phyloP scores from a whole-genome alignment of 2,888 invertebrate genomes.

The Apoda limacodes region DNA sequence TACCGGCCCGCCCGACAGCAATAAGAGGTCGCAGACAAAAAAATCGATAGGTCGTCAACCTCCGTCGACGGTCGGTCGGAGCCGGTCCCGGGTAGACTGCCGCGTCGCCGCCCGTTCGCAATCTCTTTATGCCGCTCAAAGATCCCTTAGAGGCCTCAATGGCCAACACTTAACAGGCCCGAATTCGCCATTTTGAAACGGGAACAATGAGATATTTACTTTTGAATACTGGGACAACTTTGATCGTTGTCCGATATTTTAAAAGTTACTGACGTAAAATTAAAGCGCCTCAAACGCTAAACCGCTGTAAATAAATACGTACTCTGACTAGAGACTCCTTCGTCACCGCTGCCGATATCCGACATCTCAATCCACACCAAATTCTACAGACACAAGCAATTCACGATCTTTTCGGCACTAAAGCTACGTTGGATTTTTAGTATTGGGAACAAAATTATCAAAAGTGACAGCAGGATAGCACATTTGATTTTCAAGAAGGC shows the following conservation, averaged over 20 bases:
- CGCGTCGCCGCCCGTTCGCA: slow-evolving; percentile 34
- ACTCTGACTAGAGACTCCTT: slow-evolving; percentile 84
- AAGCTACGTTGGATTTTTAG: slow-evolving; percentile 35
- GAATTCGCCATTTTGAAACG: slow-evolving; percentile 69
- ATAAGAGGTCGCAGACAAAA: slow-evolving; percentile 64
- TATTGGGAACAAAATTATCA: no score
- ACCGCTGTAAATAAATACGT: slow-evolving; percentile 64
- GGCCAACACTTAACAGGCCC: slow-evolving; percentile 33
- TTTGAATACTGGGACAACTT: slow-evolving; percentile 45
- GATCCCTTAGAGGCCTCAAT: slow-evolving; percentile 25
- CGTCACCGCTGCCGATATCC: slow-evolving; percentile 85
- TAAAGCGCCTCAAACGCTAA: slow-evolving; percentile 27
- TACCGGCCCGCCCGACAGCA: slow-evolving; percentile 46
- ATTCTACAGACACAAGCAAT: slow-evolving; percentile 56
- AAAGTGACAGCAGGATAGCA: no score
- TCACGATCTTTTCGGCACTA: slow-evolving; percentile 60
- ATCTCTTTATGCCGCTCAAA: slow-evolving; percentile 21
- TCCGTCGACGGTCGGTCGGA: slow-evolving; percentile 47
- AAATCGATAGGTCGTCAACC: slow-evolving; percentile 70
- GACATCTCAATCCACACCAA: slow-evolving; percentile 76
- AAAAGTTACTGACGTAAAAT: slow-evolving; percentile 35
- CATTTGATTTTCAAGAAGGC: no score
- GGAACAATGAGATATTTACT: slow-evolving; percentile 69
- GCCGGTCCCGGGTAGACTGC: slow-evolving; percentile 45
- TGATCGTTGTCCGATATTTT: slow-evolving; percentile 33